Conservation (phyloP, 1,140 invertebrate species). For the Archegozetes longisetosus region DNA sequence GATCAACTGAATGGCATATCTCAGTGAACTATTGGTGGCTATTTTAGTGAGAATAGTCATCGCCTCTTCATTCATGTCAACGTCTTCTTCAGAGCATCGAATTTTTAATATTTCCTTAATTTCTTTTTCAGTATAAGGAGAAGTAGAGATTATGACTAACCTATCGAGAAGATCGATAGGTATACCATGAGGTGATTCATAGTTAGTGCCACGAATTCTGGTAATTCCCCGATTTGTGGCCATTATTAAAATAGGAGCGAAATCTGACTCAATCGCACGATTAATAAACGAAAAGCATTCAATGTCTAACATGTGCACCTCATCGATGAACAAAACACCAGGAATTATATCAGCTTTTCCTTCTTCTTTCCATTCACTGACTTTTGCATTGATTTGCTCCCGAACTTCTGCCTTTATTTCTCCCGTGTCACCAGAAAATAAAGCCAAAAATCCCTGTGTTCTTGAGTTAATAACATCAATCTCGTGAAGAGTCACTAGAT, state of each 20-base stretch:
- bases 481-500: conserved; percentile 95
- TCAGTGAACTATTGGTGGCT: conserved; percentile 62
- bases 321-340: conserved; percentile 80
- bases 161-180: conserved; percentile 91
- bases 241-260: conserved; percentile 94
- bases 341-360: conserved; percentile 97
- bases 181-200: conserved; percentile 85
- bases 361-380: conserved; percentile 96
- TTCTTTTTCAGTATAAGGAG: conserved; percentile 73
- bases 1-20: conserved; percentile 97
- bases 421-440: conserved; percentile 96
- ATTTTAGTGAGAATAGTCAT: conserved; percentile 78
- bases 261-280: conserved; percentile 86
- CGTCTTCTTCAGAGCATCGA: conserved; percentile 90
- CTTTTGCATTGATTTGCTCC: conserved; percentile 96
- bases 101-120: conserved; percentile 83
- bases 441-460: conserved; percentile 88
- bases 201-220: conserved; percentile 82
- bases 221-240: conserved; percentile 98
- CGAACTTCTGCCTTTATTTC: conserved; percentile 96
- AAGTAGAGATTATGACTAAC: conserved; percentile 72
- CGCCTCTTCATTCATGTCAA: conserved; percentile 82
- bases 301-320: conserved; percentile 96
- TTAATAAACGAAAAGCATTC: conserved; percentile 98
- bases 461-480: conserved; percentile 96